A percentile compares a stretch with the other conserved stretches of the same genome.
Evolutionary conservation across 2,888 invertebrate genomes (phyloP).

Genomic region (Phyllotreta cruciferae): DNA sequence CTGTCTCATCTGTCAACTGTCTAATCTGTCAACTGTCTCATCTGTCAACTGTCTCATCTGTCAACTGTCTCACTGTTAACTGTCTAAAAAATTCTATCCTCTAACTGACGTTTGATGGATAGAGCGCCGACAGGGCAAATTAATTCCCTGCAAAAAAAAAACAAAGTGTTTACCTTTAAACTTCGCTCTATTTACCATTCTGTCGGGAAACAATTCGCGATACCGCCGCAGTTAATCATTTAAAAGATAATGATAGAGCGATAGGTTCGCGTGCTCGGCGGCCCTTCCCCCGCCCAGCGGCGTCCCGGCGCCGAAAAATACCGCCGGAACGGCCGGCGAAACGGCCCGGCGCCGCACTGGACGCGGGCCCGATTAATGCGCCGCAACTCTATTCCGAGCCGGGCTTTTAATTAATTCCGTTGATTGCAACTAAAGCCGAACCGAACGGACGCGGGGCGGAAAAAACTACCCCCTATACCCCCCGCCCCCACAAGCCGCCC

Average conservation of each 20-base stretch:
- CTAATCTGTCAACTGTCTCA: too few relatives aligned
- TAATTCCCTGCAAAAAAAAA: not conserved
- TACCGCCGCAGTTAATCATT: constrained; percentile 24
- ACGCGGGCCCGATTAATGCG: constrained; percentile 14
- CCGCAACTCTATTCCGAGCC: constrained; percentile 24
- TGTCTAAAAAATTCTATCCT: too few relatives aligned
- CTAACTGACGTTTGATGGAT: too few relatives aligned
- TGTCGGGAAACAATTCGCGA: constrained; percentile 32
- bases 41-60: too few relatives aligned
- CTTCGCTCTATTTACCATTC: constrained; percentile 23
- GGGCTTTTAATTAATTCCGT: constrained; percentile 28
- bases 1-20: too few relatives aligned
- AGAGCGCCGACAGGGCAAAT: too few relatives aligned
- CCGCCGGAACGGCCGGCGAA: not conserved
- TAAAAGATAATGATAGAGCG: constrained; percentile 25
- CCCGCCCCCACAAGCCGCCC: too few relatives aligned
- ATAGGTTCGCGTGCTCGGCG: constrained; percentile 13
- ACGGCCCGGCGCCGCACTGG: not conserved
- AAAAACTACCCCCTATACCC: constrained; percentile 16
- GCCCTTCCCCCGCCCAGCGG: not conserved
- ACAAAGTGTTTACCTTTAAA: constrained; percentile 23
- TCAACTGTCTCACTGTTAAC: too few relatives aligned
- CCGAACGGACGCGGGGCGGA: too few relatives aligned
- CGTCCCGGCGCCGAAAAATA: constrained; percentile 1
- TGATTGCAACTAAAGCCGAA: constrained; percentile 21